Conservation (phyloP, 2,888 invertebrate genomes). For the Kuschelorhynchus macadamiae region DNA sequence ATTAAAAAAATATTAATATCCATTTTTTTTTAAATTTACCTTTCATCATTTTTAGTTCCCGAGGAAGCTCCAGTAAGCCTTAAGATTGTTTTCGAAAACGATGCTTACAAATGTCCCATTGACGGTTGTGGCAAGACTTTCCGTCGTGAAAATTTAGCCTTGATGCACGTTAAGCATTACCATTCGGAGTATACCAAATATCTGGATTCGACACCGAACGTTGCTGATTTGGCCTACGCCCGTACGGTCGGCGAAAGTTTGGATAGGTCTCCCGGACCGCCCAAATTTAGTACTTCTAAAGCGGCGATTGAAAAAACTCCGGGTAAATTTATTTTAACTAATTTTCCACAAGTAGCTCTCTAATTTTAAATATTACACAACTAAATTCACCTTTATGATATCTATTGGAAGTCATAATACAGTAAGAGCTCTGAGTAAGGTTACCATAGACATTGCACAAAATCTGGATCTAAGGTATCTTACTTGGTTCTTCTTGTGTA, state of each 20-base stretch:
- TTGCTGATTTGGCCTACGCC: slow-evolving; percentile 87
- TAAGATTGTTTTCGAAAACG: slow-evolving; percentile 75
- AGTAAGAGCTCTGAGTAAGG: no score
- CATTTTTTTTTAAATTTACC: no score
- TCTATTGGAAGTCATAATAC: no score
- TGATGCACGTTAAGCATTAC: slow-evolving; percentile 96
- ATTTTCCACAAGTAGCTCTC: no score
- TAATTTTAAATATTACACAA: no score
- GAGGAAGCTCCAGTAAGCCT: slow-evolving; percentile 61
- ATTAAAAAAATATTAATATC: no score
- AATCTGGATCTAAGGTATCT: no score
- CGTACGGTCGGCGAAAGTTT: slow-evolving; percentile 77
- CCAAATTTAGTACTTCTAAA: slow-evolving; percentile 37
- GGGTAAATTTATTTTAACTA: slow-evolving; percentile 22
- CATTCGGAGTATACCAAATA: slow-evolving; percentile 85
- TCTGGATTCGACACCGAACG: slow-evolving; percentile 87
- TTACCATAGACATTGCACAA: no score
- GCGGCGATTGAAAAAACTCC: slow-evolving; percentile 48
- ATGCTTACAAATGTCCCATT: slow-evolving; percentile 79
- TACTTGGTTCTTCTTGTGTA: no score
- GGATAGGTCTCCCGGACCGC: slow-evolving; percentile 63
- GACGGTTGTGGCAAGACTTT: slow-evolving; percentile 91
- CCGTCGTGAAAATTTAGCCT: slow-evolving; percentile 89
- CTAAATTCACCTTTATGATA: no score
- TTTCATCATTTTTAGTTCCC: neutral